Conservation (phyloP, 2,888 invertebrate species). For the Sympetrum striolatum region DNA sequence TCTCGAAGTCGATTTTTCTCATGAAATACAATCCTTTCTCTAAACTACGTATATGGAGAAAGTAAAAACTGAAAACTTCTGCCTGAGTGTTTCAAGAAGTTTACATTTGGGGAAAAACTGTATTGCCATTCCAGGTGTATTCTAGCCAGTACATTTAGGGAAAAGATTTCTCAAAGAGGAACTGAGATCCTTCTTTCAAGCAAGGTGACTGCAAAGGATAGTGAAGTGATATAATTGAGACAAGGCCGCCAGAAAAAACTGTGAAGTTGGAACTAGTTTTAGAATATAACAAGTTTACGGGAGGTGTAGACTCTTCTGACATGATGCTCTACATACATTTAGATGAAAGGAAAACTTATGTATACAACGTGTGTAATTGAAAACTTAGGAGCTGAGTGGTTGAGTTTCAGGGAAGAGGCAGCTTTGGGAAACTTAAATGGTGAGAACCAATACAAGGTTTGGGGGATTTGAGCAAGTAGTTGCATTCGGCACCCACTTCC, state of each 20-base stretch:
- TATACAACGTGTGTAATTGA: too few species aligned
- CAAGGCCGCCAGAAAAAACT: neutral
- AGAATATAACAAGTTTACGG: slow-evolving; percentile 51
- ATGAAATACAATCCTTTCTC: too few species aligned
- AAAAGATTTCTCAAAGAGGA: slow-evolving; percentile 50
- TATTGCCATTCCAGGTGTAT: slow-evolving; percentile 49
- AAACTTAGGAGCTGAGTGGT: too few species aligned
- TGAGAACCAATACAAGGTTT: too few species aligned
- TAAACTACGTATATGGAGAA: too few species aligned
- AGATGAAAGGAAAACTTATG: slow-evolving; percentile 52
- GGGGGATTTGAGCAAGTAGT: too few species aligned
- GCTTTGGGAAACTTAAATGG: too few species aligned
- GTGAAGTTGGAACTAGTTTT: neutral
- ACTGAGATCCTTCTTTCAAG: slow-evolving; percentile 51
- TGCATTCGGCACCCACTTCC: too few species aligned
- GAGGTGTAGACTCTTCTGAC: slow-evolving; percentile 52
- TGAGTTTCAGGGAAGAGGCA: too few species aligned
- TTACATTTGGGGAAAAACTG: neutral
- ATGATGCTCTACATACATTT: slow-evolving; percentile 52
- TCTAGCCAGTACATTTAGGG: slow-evolving; percentile 50
- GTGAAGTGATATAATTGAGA: slow-evolving; percentile 21
- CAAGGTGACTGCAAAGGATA: slow-evolving; percentile 48
- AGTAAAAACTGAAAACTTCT: slow-evolving; percentile 50
- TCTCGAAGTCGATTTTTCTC: too few species aligned
- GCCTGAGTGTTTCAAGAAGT: slow-evolving; percentile 49